These are phyloP conservation scores for Thymallus thymallus DNA, from an alignment of 2,113 vertebrate species.

Conservation along the genomic window DNA sequence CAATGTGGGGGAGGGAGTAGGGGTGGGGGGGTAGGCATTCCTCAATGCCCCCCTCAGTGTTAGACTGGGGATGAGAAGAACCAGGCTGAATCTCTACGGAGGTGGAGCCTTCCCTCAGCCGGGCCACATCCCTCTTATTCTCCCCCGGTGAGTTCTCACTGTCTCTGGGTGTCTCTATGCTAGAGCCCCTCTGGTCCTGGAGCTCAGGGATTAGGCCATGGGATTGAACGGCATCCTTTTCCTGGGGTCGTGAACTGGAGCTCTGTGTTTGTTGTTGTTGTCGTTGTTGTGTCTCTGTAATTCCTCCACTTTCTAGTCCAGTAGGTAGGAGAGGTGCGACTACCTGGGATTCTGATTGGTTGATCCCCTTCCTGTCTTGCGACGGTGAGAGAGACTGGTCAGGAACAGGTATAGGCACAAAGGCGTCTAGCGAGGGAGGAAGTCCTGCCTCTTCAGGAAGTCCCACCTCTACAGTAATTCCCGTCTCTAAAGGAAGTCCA, in stretches of 20 bases:
- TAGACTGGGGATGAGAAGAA: conserved; percentile 14
- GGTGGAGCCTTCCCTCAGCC: not conserved
- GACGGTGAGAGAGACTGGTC: not conserved
- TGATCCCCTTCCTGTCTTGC: not conserved
- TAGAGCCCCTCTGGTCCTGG: conserved; percentile 6
- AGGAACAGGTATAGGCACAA: not conserved
- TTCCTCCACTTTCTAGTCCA: not conserved
- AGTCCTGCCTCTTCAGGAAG: conserved; percentile 29
- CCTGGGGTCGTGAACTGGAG: not conserved
- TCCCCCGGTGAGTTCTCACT: conserved; percentile 1
- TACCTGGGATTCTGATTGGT: not conserved
- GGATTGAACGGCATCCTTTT: conserved; percentile 5
- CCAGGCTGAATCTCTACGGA: not conserved
- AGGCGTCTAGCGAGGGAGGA: conserved; percentile 5
- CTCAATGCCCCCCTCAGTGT: conserved; percentile 8
- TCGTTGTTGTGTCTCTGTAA: conserved; percentile 18
- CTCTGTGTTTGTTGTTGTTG: not conserved
- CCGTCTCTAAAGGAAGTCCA: not conserved
- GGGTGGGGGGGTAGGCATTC: conserved; percentile 18
- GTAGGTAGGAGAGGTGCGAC: not conserved
- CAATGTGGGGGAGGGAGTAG: not conserved
- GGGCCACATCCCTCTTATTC: not conserved
- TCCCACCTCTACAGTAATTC: no score
- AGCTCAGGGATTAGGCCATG: conserved; percentile 19
- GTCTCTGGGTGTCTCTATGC: not conserved